Evolutionary conservation across 1,140 invertebrate species (phyloP).

Genomic region (Schmidtea mediterranea): DNA sequence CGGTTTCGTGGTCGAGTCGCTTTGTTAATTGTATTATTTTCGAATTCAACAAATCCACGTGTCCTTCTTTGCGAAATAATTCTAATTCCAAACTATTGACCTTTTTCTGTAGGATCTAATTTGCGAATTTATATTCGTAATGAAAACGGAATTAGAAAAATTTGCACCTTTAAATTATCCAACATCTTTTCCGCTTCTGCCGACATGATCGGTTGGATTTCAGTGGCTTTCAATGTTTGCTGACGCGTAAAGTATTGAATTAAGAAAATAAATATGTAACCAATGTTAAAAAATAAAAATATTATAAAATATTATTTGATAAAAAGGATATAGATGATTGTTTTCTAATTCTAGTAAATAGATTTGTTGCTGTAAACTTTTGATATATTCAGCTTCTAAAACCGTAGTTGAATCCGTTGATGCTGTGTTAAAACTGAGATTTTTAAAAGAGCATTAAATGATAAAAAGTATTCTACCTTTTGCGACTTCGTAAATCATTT

Average conservation of each 20-base stretch:
- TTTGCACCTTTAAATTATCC: constrained; percentile 16
- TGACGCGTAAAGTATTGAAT: constrained; percentile 13
- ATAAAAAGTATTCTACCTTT: too few relatives aligned
- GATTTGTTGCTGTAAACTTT: constrained; percentile 26
- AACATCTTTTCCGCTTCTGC: constrained; percentile 23
- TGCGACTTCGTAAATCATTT: too few relatives aligned
- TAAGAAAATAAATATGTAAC: not conserved
- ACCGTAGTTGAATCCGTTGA: not conserved
- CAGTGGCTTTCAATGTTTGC: constrained; percentile 20
- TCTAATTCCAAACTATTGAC: constrained; percentile 16
- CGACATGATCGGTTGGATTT: constrained; percentile 23
- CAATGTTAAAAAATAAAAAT: constrained; percentile 5
- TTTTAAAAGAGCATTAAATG: too few relatives aligned
- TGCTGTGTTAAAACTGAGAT: too few relatives aligned
- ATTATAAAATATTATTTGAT: not conserved
- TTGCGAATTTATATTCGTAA: constrained; percentile 1
- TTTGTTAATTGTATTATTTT: constrained; percentile 14
- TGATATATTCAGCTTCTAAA: constrained; percentile 25
- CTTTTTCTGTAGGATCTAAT: constrained; percentile 17
- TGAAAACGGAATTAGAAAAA: not conserved
- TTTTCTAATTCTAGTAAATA: constrained; percentile 26
- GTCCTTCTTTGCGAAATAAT: constrained; percentile 14
- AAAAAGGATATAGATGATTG: constrained; percentile 26
- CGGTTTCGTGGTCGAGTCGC: constrained; percentile 13
- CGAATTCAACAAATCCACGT: constrained; percentile 11